These are phyloP conservation scores for Carcina quercana DNA, from an alignment of 2,888 invertebrate genomes.

Conservation along the genomic window DNA sequence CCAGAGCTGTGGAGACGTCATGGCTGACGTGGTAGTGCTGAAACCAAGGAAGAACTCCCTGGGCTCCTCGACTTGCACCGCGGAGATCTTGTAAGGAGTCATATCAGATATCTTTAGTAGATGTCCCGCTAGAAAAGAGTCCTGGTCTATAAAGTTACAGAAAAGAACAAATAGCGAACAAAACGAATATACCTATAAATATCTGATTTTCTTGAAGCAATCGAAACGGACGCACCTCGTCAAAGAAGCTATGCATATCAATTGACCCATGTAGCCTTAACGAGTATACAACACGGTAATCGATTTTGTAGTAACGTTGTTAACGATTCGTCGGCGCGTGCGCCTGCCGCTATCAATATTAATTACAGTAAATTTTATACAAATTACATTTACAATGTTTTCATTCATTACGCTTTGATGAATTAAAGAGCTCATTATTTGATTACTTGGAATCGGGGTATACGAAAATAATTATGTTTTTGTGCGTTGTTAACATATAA, in stretches of 20 bases:
- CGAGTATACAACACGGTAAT: slow-evolving; percentile 30
- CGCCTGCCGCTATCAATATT: slow-evolving; percentile 11
- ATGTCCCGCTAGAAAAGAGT: no score
- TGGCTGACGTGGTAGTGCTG: no score
- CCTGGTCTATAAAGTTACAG: no score
- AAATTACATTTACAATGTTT: slow-evolving; percentile 3
- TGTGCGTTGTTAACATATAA: background rate
- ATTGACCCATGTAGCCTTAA: slow-evolving; percentile 43
- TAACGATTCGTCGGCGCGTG: slow-evolving; percentile 12
- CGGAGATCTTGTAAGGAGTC: no score
- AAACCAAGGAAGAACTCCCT: no score
- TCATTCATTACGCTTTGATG: slow-evolving; percentile 6
- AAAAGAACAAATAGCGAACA: no score
- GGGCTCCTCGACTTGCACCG: no score
- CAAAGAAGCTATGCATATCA: slow-evolving; percentile 37
- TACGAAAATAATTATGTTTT: background rate
- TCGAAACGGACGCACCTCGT: slow-evolving; percentile 16
- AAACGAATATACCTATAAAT: no score
- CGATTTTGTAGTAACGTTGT: slow-evolving; percentile 9
- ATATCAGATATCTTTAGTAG: no score
- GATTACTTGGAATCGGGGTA: slow-evolving; percentile 1
- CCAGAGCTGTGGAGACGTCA: no score
- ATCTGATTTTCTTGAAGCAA: background rate
- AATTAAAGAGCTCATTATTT: slow-evolving; percentile 7
- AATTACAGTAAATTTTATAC: slow-evolving; percentile 11